Evolutionary conservation across 2,797 vertebrate species (phyloP), one percentile per base, ranked within the genome.

Genomic region (Phyllotis vaccarum): DNA sequence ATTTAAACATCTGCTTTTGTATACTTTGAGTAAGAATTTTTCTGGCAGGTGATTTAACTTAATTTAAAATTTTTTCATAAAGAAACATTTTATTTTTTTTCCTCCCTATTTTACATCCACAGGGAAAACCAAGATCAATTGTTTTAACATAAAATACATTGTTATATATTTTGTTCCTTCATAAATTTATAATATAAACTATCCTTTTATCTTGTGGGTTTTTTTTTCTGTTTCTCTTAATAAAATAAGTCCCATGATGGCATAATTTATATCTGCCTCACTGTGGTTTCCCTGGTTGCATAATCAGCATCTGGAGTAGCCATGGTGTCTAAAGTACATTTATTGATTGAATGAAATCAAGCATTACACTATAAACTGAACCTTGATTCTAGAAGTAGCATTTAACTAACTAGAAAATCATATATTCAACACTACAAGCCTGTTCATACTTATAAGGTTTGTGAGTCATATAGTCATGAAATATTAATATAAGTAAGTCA

Each of bases 341-440:
- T 94, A 37, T 22, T 85, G 46, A 91, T 10, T 37, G 21, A 91
- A 60, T 81, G 34, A 83, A 91, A 60, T 66, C 34, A 89, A 90
- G n/a, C 7, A 31, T 87, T 5, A 56, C 11, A 24, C 89, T 79
- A 46, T 2, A 31, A 78, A 56, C 46, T 91, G 4, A 43, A 12
- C 52, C 74, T 88, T 86, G 17, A 87, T 74, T 60, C 14, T 66
- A 87, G 14, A 0, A 93, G 58, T 75, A 62, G n/a, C 34, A 92
- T 88, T 92, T 27, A 34, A 21, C 14, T 66, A 79, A 54, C 21
- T 80, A 81, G 14, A 3, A 90, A 40, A n/a, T 74, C n/a, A 37
- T 58, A 8, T 91, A 85, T 95, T 95, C 6, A 54, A 92, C 43
- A 75, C 34, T 37, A 27, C 21, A 62, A 80, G 21, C 3, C 31